Conservation (phyloP, 2,113 vertebrate species). For the Paraplagusia blochii region DNA sequence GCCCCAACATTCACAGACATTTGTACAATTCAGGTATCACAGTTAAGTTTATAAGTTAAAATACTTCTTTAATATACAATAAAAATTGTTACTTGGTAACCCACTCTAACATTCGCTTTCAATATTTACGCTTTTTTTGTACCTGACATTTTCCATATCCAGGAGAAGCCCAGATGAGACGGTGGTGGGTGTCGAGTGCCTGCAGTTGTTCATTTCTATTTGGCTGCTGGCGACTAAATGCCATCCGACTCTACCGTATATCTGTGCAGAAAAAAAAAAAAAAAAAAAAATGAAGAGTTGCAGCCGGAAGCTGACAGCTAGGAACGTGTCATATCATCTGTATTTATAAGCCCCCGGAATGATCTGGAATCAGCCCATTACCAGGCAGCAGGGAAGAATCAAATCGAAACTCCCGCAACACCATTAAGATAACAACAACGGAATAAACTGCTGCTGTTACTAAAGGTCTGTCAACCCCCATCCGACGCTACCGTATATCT, state of each 20-base stretch:
- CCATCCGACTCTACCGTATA: conserved; percentile 21
- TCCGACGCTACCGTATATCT: conserved; percentile 12
- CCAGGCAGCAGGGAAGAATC: conserved; percentile 22
- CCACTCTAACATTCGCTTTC: conserved; percentile 4
- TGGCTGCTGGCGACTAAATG: conserved; percentile 51
- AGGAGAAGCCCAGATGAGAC: conserved; percentile 28
- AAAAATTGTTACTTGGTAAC: too few relatives aligned
- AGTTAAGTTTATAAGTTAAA: too few relatives aligned
- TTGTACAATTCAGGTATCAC: too few relatives aligned
- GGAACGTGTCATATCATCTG: conserved; percentile 39
- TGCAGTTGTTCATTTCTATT: conserved; percentile 31
- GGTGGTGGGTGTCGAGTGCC: conserved; percentile 26
- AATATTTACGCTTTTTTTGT: conserved; percentile 40
- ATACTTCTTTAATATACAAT: too few relatives aligned
- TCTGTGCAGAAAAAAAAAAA: conserved; percentile 20
- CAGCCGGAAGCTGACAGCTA: conserved; percentile 22
- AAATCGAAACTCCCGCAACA: conserved; percentile 23
- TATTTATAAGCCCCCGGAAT: conserved; percentile 32
- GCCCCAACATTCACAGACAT: too few relatives aligned
- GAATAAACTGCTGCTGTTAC: conserved; percentile 47
- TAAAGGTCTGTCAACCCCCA: conserved; percentile 31
- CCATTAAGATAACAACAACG: conserved; percentile 54
- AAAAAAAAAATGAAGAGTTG: conserved; percentile 27
- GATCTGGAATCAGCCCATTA: conserved; percentile 52
- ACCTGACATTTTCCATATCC: conserved; percentile 51